Percentiles rank a stretch among this genome's conserved stretches.
These are phyloP conservation scores for Pycnomerus fuliginosus DNA, from an alignment of 2,888 invertebrate species.

Conservation along the genomic window DNA sequence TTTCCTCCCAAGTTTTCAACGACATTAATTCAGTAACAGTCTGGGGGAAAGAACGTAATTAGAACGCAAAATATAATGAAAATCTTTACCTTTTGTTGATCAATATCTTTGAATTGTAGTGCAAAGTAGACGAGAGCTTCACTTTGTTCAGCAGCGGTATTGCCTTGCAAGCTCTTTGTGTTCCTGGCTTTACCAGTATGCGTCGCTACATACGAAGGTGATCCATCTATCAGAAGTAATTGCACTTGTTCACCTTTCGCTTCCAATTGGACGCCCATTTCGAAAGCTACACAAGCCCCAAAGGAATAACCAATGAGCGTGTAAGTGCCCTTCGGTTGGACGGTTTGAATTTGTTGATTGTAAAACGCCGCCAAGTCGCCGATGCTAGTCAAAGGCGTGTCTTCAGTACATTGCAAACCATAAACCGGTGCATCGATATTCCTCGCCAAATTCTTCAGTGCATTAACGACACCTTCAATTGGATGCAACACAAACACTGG, in stretches of 20 bases:
- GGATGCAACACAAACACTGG: conserved; percentile 79
- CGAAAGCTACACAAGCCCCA: conserved; percentile 92
- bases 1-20: conserved; percentile 62
- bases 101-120: conserved; percentile 74
- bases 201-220: conserved; percentile 76
- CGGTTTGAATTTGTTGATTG: conserved; percentile 68
- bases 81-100: conserved; percentile 66
- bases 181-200: conserved; percentile 69
- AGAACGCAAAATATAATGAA: too few relatives aligned
- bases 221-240: conserved; percentile 86
- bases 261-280: conserved; percentile 88
- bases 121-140: conserved; percentile 82
- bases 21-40: conserved; percentile 61
- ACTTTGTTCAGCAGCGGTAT: conserved; percentile 62
- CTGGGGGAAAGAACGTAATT: conserved; percentile 47
- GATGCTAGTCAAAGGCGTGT: conserved; percentile 73
- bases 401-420: conserved; percentile 85
- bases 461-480: conserved; percentile 81
- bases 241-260: conserved; percentile 58
- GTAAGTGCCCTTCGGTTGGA: conserved; percentile 83
- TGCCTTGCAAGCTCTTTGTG: conserved; percentile 58
- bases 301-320: conserved; percentile 92
- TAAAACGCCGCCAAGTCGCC: conserved; percentile 72
- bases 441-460: conserved; percentile 70
- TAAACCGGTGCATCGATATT: conserved; percentile 75